Evolutionary conservation across 2,888 invertebrate genomes (phyloP), one percentile per base, ranked within the genome.

Genomic region (Danaus chrysippus): DNA sequence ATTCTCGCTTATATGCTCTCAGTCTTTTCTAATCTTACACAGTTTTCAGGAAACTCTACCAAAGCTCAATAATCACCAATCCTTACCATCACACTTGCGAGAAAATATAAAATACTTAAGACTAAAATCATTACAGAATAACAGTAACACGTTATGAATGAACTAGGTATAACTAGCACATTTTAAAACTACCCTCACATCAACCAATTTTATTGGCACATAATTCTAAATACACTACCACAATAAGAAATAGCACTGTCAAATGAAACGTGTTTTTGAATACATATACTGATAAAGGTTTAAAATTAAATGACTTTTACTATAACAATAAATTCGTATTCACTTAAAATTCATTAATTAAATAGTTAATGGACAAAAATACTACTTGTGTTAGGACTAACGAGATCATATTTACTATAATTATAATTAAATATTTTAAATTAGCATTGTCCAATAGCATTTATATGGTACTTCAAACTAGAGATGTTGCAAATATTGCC

Each of bases 281-380:
- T 17, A 11, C 15, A 49, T 49, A 49, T 17, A 49, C 58, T 62
- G 55, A 55, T 41, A 53, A 53, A 42, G 55, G 55, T 62, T 65
- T 65, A 13, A 46, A 11, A 46, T 49, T 49, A 17, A 17, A 17
- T 15, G 46, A 46, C 17, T 49, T 17, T 49, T 17, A 10, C 10
- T 15, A 11, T 11, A 10, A 49, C 17, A 49, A 49, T 49, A 49
- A 49, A 49, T 49, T 49, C 49, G 49, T 49, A n/a, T 46, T 46
- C 15, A 46, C 15, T 46, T n/a, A 13, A n/a, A 17, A 46, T n/a
- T 46, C 10, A 6, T 34, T 34, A 34, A 34, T 34, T 34, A 34
- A 34, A 6, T 5, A 3, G 23, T 34, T 34, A 34, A 8, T 34
- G 23, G 23, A 34, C 23, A 34, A 34, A 10, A 17, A 49, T 49